Percentiles rank a stretch among this genome's conserved stretches.
phyloP scores from a whole-genome alignment of 2,797 vertebrate species.

The Xiphorhynchus erythropygius region DNA sequence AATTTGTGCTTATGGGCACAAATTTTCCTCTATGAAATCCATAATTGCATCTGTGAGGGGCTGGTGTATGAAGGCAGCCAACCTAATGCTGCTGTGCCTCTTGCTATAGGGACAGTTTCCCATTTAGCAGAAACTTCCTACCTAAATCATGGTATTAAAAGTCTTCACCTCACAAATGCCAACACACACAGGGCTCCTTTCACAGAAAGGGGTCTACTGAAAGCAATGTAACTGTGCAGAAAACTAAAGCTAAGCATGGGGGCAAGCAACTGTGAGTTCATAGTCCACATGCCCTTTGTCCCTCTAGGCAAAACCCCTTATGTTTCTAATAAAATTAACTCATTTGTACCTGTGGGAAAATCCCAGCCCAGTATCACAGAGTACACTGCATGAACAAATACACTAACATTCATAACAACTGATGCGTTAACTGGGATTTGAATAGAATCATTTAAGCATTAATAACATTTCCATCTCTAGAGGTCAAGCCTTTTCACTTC shows the following conservation, averaged over 20 bases:
- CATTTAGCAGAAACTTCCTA: not conserved
- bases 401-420: conserved; percentile 27
- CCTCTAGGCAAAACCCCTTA: not conserved
- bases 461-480: conserved; percentile 45
- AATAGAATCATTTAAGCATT: conserved; percentile 60
- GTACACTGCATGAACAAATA: not conserved
- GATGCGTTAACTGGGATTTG: conserved; percentile 27
- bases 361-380: not conserved
- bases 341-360: conserved; percentile 50
- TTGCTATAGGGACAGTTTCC: not conserved
- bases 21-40: not conserved
- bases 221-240: not conserved
- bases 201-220: not conserved
- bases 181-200: not conserved
- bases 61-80: not conserved
- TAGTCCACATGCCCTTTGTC: rapidly evolving
- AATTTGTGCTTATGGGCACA: not conserved
- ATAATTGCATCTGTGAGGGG: not conserved
- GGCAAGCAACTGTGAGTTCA: not conserved
- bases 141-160: not conserved
- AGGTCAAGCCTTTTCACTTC: conserved; percentile 28
- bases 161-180: not conserved
- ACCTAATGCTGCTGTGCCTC: not conserved
- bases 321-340: conserved; percentile 15
- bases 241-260: not conserved